phyloP scores from a whole-genome alignment of 1,140 invertebrate species.

The Triops longicaudatus region DNA sequence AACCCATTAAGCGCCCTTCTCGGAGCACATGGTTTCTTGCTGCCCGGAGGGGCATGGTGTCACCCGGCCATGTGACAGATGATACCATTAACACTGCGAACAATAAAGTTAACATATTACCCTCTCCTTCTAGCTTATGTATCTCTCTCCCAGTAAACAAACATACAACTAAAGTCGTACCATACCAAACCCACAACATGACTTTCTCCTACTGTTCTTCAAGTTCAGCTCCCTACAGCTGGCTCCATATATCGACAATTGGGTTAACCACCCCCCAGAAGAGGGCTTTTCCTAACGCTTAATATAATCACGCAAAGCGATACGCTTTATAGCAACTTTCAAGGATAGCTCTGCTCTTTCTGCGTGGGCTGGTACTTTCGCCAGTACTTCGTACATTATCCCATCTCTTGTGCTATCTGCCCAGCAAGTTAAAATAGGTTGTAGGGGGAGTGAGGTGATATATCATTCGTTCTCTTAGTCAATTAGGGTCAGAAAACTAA shows the following conservation, averaged over 20 bases:
- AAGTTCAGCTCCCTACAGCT: background rate
- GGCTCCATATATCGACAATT: background rate
- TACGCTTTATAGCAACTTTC: background rate
- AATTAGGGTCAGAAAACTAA: no score
- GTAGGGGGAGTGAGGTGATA: no score
- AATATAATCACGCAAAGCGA: background rate
- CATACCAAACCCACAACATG: background rate
- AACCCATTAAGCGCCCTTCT: background rate
- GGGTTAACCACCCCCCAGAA: background rate
- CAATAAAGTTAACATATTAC: conserved; percentile 9
- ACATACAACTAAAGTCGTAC: background rate
- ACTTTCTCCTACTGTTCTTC: background rate
- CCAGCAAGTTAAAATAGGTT: no score
- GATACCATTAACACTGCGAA: background rate
- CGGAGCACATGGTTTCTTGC: background rate
- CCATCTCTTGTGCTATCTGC: no score
- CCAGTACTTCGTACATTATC: no score
- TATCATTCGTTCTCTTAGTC: no score
- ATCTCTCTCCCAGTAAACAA: background rate
- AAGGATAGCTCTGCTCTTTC: background rate
- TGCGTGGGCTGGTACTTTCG: background rate
- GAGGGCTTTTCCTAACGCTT: background rate
- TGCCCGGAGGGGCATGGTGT: background rate
- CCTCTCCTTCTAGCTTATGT: background rate
- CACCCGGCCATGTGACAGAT: background rate